These are phyloP conservation scores for Acanthornis magna DNA, from an alignment of 2,797 vertebrate genomes.

Conservation along the genomic window DNA sequence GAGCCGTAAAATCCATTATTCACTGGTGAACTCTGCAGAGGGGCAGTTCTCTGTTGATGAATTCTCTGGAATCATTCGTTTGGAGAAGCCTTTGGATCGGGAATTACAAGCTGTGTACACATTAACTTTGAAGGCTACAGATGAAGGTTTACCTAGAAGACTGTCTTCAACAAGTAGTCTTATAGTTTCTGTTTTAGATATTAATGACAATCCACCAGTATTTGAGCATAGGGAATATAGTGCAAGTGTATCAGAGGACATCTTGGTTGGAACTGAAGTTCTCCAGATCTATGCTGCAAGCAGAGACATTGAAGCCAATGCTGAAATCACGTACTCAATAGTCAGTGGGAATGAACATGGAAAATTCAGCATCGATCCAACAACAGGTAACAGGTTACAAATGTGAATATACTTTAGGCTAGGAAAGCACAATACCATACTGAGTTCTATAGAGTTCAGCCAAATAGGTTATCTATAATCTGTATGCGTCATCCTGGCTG, in stretches of 20 bases:
- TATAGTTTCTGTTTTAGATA: conserved; percentile 90
- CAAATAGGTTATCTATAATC: not conserved
- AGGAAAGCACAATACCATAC: not conserved
- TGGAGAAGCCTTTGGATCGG: conserved; percentile 89
- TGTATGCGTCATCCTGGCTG: not conserved
- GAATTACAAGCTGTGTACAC: conserved; percentile 85
- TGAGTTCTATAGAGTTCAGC: not conserved
- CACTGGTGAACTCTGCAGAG: conserved; percentile 84
- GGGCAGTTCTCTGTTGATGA: conserved; percentile 92
- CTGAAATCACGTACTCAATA: conserved; percentile 90
- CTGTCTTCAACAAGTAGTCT: conserved; percentile 83
- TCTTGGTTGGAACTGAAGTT: conserved; percentile 83
- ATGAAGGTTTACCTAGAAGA: conserved; percentile 86
- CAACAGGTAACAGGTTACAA: conserved; percentile 79
- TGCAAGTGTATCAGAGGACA: conserved; percentile 84
- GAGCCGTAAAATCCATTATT: conserved; percentile 87
- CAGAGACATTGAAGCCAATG: conserved; percentile 86
- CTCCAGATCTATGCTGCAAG: conserved; percentile 91
- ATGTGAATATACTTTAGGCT: not conserved
- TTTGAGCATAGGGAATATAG: conserved; percentile 94
- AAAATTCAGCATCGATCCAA: conserved; percentile 90
- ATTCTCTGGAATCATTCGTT: conserved; percentile 84
- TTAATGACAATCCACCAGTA: conserved; percentile 96
- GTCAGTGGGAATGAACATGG: conserved; percentile 93
- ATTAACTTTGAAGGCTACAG: conserved; percentile 83